Evolutionary conservation across 2,888 invertebrate species (phyloP).

Genomic region (Hydropsyche betteni): DNA sequence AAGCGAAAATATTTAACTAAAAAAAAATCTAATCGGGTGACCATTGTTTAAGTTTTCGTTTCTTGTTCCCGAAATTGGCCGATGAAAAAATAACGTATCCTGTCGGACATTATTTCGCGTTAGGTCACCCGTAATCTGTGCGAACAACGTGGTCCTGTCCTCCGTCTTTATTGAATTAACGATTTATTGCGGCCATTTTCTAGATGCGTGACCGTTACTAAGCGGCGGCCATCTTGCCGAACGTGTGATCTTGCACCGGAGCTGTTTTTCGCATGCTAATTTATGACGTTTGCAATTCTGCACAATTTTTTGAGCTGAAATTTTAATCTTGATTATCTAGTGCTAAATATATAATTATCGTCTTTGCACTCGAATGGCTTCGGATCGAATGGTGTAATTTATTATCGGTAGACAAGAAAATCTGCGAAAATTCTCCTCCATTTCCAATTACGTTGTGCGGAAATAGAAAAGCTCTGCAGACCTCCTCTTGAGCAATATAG

Average conservation of each 20-base stretch:
- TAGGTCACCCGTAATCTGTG: constrained; percentile 42
- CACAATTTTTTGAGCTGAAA: too few relatives aligned
- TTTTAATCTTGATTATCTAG: too few relatives aligned
- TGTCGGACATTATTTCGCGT: constrained; percentile 39
- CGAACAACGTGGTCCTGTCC: constrained; percentile 34
- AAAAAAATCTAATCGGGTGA: background rate
- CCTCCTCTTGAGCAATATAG: background rate
- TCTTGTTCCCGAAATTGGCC: constrained; percentile 38
- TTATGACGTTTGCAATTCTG: too few relatives aligned
- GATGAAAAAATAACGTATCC: constrained; percentile 3
- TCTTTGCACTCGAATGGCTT: too few relatives aligned
- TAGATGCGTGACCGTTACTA: background rate
- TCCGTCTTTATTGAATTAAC: constrained; percentile 49
- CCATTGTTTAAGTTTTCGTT: constrained; percentile 1
- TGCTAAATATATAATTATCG: too few relatives aligned
- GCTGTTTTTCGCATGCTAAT: too few relatives aligned
- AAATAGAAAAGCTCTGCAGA: constrained; percentile 36
- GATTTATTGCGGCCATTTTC: constrained; percentile 47
- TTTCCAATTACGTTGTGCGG: constrained; percentile 37
- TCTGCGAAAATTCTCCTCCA: constrained; percentile 23
- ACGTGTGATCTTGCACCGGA: too few relatives aligned
- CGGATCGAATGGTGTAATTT: constrained; percentile 15
- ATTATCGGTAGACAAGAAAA: constrained; percentile 18
- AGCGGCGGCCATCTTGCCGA: constrained; percentile 41
- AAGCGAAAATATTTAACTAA: too few relatives aligned